Evolutionary conservation across 2,113 vertebrate genomes (phyloP).

Genomic region (Larimichthys crocea): DNA sequence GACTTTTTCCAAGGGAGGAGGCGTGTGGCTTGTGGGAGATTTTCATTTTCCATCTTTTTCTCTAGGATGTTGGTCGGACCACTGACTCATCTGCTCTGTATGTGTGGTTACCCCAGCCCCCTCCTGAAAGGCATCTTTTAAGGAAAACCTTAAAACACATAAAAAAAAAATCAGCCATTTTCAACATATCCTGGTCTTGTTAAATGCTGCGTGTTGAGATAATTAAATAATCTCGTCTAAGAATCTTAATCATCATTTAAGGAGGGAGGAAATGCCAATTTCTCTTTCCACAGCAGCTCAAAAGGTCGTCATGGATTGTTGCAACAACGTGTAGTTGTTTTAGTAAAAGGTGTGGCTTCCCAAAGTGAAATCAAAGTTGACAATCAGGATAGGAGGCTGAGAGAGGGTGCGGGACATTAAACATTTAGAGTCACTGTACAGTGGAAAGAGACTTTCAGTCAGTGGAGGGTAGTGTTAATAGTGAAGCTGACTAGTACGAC

Average conservation of each 20-base stretch:
- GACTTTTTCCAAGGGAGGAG: slow-evolving; percentile 35
- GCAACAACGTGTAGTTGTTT: not conserved
- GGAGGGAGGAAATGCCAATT: not conserved
- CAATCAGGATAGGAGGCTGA: slow-evolving; percentile 11
- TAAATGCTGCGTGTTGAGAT: not conserved
- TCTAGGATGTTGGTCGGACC: slow-evolving; percentile 10
- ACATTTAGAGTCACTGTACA: slow-evolving; percentile 10
- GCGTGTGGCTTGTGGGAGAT: slow-evolving; percentile 33
- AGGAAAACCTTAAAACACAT: not conserved
- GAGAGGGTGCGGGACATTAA: slow-evolving; percentile 1
- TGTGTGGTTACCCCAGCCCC: not conserved
- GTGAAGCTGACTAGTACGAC: not conserved
- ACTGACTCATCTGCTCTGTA: slow-evolving; percentile 42
- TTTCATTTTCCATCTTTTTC: slow-evolving; percentile 26
- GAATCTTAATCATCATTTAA: not conserved
- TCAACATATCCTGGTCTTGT: not conserved
- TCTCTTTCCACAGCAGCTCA: not conserved
- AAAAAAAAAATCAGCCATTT: not conserved
- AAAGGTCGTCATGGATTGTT: not conserved
- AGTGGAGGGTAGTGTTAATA: not conserved
- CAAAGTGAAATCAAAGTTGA: slow-evolving; percentile 19
- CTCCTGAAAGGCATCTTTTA: not conserved
- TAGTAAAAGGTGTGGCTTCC: not conserved
- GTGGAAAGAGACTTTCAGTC: not conserved
- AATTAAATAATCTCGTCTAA: not conserved